Base-by-base conservation (phyloP, 1,140 invertebrate genomes). In the Heliconius himera region DNA sequence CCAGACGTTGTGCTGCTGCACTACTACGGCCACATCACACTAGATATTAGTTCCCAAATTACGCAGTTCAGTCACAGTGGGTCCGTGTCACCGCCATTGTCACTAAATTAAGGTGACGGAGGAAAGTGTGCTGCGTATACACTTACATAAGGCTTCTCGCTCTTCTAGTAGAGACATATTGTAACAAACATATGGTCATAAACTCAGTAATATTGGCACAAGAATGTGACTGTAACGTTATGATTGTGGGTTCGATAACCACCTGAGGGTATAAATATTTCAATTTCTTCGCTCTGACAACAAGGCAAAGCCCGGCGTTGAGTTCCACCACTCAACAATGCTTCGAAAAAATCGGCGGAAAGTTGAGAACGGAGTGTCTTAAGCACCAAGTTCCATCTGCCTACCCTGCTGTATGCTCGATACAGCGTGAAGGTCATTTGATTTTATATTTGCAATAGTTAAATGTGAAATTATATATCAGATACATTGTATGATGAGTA, bases 161-260 rank as follows among this genome's bases (percentile, higher is more conserved):
- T n/a, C n/a, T n/a, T n/a, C n/a, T 80, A 80, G 81, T 84, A 84
- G 81, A 81, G 83, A 70, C 73, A 84, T 84, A 84, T 76, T 81
- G 81, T 82, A 77, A 75, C 77, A 81, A 77, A 60, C 29, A 49
- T 74, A 70, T 36, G 71, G 33, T 38, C n/a, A 22, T 60, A 22
- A 60, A 11, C 54, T 22, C 20, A 9, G 54, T 26, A 22, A 60
- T 60, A 26, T 60, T 60, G 33, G 33, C 33, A 36, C 33, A 36
- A 6, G 33, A 36, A 36, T 36, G 33, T 36, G 33, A 36, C 33
- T 36, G 33, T 36, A 36, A 36, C 33, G 6, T 6, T 0, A 6
- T 6, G 6, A 36, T 36, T 36, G 33, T 8, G 33, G 33, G 33
- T 36, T 36, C 33, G 33, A 36, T 36, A 36, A 8, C 33, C 33